Conservation (phyloP, 2,113 vertebrate species). For the Eleginops maclovinus region DNA sequence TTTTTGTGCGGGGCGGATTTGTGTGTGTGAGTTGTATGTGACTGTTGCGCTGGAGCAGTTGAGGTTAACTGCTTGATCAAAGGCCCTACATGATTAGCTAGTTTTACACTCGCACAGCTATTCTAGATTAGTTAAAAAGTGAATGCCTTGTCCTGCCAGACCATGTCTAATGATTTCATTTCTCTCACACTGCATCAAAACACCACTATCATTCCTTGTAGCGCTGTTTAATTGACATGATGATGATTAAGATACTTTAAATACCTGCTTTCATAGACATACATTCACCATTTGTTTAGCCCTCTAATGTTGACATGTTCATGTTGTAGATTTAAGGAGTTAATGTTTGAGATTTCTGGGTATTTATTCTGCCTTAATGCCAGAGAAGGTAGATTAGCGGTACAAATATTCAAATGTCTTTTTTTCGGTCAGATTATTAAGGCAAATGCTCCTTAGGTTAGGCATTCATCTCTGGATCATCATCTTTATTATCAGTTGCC, state of each 20-base stretch:
- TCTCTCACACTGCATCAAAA: background rate
- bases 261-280: background rate
- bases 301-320: background rate
- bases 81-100: slow-evolving; percentile 1
- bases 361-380: slow-evolving; percentile 9
- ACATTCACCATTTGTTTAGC: background rate
- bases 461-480: background rate
- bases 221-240: background rate
- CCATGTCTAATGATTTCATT: background rate
- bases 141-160: background rate
- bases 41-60: slow-evolving; percentile 25
- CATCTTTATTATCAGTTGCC: slow-evolving; percentile 33
- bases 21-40: background rate
- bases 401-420: background rate
- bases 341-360: background rate
- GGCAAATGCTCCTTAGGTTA: background rate
- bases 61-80: slow-evolving; percentile 41
- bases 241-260: background rate
- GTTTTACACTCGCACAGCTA: background rate
- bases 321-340: background rate
- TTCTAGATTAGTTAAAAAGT: background rate
- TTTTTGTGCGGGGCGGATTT: slow-evolving; percentile 14
- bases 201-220: too few species aligned
- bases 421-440: background rate
- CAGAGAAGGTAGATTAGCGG: background rate